Base-by-base conservation (phyloP, 2,888 invertebrate genomes). In the Encarsia formosa region DNA sequence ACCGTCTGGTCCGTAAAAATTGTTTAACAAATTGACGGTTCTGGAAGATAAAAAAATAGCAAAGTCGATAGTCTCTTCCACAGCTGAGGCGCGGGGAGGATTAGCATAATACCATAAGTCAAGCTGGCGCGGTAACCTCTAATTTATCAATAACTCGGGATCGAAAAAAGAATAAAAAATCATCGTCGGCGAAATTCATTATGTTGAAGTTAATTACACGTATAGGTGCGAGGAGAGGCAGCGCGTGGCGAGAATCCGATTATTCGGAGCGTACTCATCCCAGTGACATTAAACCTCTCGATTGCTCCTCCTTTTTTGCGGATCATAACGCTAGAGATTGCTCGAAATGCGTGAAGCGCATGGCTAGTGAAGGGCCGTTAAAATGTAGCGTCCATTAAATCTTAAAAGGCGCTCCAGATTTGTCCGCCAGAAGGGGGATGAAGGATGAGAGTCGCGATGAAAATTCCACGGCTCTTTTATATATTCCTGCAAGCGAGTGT, bases 391-490 rank as follows among this genome's bases (percentile, higher is more conserved):
- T 52, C 48, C 52, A 52, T 56, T 56, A 56, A 49, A 49, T 49
- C 37, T 53, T 45, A 39, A 46, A 54, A 50, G 52, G 34, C 41
- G 57, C 56, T 58, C 58, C 35, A 52, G 54, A 61, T 56, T 60
- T 49, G 52, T 2, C 18, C 20, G 38, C n/a, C 39, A 23, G 42
- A 40, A 16, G 37, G 19, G 9, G 52, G 58, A 65, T 65, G 63
- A 65, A 62, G 61, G 64, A 66, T 65, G 64, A 59, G 56, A 55
- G 57, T 45, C 9, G 32, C 60, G 61, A 62, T 63, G 61, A 58
- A 63, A 63, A 61, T 63, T 63, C 61, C 45, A 57, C 57, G 55
- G 52, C 43, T 35, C 38, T n/a, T n/a, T n/a, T n/a, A n/a, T n/a
- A n/a, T n/a, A n/a, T 34, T 46, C 40, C 24, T 41, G 53, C 34